Evolutionary conservation across 2,797 vertebrate species (phyloP).

Genomic region (Etheostoma nigrum): DNA sequence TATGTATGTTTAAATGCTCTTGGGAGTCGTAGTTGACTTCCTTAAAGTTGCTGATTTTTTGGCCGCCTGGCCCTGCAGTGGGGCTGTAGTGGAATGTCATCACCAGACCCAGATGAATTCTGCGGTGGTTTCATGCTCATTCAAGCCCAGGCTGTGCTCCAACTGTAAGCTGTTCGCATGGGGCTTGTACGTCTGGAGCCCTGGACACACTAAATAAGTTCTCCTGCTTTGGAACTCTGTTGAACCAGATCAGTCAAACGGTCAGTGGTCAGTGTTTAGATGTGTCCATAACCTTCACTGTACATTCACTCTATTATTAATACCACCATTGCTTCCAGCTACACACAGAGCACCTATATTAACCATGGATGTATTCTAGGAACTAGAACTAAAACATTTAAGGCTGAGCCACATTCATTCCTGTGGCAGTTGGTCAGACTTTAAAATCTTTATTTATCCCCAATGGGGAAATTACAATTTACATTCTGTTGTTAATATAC

Average conservation of each 20-base stretch:
- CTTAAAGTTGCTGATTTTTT: background rate
- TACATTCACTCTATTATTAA: background rate
- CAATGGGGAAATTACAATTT: too few relatives aligned
- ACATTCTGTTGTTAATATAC: too few relatives aligned
- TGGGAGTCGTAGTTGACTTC: background rate
- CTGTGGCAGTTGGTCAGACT: too few relatives aligned
- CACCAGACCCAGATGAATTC: too few relatives aligned
- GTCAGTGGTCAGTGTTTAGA: too few relatives aligned
- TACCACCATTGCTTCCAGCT: constrained; percentile 22
- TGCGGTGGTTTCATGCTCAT: background rate
- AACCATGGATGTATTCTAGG: too few relatives aligned
- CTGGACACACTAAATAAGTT: background rate
- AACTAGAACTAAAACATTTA: too few relatives aligned
- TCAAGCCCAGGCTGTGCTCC: background rate
- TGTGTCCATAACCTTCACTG: too few relatives aligned
- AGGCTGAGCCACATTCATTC: too few relatives aligned
- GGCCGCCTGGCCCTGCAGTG: background rate
- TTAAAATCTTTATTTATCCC: too few relatives aligned
- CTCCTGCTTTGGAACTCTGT: background rate
- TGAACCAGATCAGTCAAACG: background rate
- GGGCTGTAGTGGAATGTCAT: background rate
- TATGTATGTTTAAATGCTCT: background rate
- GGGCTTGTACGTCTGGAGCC: constrained; percentile 2
- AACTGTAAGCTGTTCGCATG: constrained; percentile 1
- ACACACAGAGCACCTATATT: constrained; percentile 10